Percentiles rank a stretch among this genome's conserved stretches.
Conservation (phyloP, 2,797 vertebrate species). For the Balearica regulorum region DNA sequence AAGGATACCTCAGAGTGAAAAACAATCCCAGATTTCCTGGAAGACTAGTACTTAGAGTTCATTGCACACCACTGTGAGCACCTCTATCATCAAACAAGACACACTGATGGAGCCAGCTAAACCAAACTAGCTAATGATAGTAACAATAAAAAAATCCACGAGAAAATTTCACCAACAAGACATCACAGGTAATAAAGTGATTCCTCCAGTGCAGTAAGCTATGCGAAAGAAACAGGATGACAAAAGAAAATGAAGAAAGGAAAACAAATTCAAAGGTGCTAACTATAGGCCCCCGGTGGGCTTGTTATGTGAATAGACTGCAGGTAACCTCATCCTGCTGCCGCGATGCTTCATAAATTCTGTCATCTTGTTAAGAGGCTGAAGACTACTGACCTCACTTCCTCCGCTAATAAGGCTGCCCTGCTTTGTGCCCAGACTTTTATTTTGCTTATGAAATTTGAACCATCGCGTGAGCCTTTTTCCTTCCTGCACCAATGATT, state of each 20-base stretch:
- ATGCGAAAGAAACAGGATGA: slow-evolving; percentile 75
- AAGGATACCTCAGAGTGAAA: not conserved
- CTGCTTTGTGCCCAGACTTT: slow-evolving; percentile 62
- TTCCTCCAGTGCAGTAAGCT: slow-evolving; percentile 73
- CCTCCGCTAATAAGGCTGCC: slow-evolving; percentile 77
- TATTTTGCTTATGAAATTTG: slow-evolving; percentile 16
- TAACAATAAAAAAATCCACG: slow-evolving; percentile 29
- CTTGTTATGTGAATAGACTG: slow-evolving; percentile 88
- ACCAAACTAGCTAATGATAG: not conserved
- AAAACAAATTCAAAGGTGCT: slow-evolving; percentile 80
- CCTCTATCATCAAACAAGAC: not conserved
- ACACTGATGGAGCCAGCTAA: not conserved
- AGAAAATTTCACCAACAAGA: slow-evolving; percentile 69
- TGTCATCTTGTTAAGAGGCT: slow-evolving; percentile 87
- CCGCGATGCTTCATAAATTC: slow-evolving; percentile 86
- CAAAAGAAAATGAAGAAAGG: slow-evolving; percentile 80
- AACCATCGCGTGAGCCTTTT: not conserved
- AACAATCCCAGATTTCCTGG: not conserved
- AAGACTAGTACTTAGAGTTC: not conserved
- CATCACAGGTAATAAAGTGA: slow-evolving; percentile 74
- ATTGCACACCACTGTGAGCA: not conserved
- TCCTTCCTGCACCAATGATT: not conserved
- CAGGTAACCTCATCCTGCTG: slow-evolving; percentile 84
- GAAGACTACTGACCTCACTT: slow-evolving; percentile 85
- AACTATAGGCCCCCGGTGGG: slow-evolving; percentile 85